Evolutionary conservation across 1,140 invertebrate species (phyloP).

Genomic region (Sycobia sp.): DNA sequence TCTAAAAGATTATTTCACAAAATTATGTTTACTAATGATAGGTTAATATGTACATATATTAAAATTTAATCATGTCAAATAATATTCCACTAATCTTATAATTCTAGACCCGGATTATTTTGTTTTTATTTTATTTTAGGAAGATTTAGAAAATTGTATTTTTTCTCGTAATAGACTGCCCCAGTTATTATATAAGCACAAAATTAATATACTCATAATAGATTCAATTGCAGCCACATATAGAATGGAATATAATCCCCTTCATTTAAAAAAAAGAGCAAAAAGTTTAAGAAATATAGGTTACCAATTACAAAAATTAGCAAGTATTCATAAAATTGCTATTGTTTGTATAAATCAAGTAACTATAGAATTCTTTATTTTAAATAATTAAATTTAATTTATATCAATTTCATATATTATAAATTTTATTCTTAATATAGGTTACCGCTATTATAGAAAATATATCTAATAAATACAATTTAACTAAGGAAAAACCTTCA

Average conservation of each 20-base stretch:
- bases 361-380: constrained; percentile 32
- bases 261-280: constrained; percentile 58
- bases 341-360: constrained; percentile 79
- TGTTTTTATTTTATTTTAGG: constrained; percentile 50
- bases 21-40: constrained; percentile 41
- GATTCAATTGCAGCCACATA: constrained; percentile 79
- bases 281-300: constrained; percentile 67
- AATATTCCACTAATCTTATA: no score
- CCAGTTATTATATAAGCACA: constrained; percentile 56
- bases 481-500: constrained; percentile 57
- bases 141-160: constrained; percentile 66
- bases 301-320: constrained; percentile 64
- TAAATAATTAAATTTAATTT: constrained; percentile 5
- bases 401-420: no score
- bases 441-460: constrained; percentile 53
- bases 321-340: constrained; percentile 63
- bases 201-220: constrained; percentile 72
- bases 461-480: constrained; percentile 38
- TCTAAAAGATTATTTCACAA: no score
- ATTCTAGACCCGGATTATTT: no score
- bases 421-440: constrained; percentile 44
- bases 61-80: no score
- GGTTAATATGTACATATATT: constrained; percentile 14
- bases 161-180: constrained; percentile 56
- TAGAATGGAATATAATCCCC: constrained; percentile 66